phyloP scores from a whole-genome alignment of 2,797 vertebrate species.

The Mastacembelus armatus region DNA sequence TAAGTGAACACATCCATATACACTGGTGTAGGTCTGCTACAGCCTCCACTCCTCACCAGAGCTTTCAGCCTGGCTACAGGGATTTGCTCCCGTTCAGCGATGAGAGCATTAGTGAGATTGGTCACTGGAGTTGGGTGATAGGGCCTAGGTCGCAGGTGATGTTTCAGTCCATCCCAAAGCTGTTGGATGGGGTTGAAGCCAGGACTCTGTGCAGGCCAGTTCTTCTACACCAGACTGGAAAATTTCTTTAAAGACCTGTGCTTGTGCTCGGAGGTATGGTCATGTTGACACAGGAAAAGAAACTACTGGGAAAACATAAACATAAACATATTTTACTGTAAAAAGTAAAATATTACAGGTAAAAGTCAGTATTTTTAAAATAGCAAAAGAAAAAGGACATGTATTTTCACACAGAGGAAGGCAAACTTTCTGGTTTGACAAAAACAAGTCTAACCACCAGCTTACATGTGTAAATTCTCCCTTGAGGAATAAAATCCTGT shows the following conservation, averaged over 20 bases:
- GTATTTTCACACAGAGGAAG: too few relatives aligned
- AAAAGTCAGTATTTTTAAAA: too few relatives aligned
- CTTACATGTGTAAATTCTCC: background rate
- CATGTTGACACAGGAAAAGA: too few relatives aligned
- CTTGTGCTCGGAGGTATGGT: too few relatives aligned
- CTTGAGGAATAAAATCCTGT: conserved; percentile 9
- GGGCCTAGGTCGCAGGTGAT: background rate
- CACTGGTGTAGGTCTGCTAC: too few relatives aligned
- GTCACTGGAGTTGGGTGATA: background rate
- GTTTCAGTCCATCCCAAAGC: background rate
- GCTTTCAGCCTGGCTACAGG: background rate
- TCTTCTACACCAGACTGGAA: background rate
- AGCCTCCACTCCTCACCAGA: too few relatives aligned
- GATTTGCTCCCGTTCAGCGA: background rate
- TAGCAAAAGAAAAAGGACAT: too few relatives aligned
- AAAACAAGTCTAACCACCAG: background rate
- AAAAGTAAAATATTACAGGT: too few relatives aligned
- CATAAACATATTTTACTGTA: too few relatives aligned
- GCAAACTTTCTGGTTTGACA: too few relatives aligned
- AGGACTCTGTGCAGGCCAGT: background rate
- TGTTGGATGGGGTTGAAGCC: background rate
- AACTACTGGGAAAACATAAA: too few relatives aligned
- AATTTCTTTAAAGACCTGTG: background rate
- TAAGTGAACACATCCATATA: background rate
- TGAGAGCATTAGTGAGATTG: too few relatives aligned